Base-by-base conservation (phyloP, 2,888 invertebrate genomes). In the Bursaphelenchus okinawaensis region DNA sequence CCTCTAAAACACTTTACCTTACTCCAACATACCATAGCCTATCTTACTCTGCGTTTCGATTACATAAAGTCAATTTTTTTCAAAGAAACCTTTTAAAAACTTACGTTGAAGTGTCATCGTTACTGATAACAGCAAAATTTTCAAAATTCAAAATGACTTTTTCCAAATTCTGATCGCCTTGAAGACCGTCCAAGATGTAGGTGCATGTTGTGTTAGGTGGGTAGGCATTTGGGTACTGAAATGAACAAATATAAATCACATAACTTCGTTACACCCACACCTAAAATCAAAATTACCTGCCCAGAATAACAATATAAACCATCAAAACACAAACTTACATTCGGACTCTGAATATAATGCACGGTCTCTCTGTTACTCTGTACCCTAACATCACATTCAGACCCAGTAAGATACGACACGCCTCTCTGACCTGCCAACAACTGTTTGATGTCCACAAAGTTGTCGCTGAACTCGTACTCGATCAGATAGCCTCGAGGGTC, bases 381-480 rank as follows among this genome's bases (percentile, higher is more conserved):
- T 16, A 82, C 80, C 19, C 82, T 66, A 1, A 83, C 73, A 65
- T 98, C 96, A 87, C 98, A 98, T 87, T 98, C 96, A 78, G 83
- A 73, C 1, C 81, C 81, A 28, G 75, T 58, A 28, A 80, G 68
- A 66, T 73, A 74, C 7, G 69, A 65, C 16, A 76, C 68, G 28
- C 75, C 71, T 8, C 57, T 57, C 50, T 72, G 72, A n/a, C 72
- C 71, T 20, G 66, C 69, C 7, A 82, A 66, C 56, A 82, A 64
- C 88, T 88, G 85, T 91, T 93, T 92, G 88, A 96, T 88, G 87
- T 93, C 92, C 86, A 96, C 95, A 87, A 94, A 96, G 87, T 91
- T 90, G 86, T 93, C 91, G 81, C 94, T 94, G 87, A 98, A 96
- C 88, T 94, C 93, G 87, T 92, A 98, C 85, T 93, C 92, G 84